Percentiles rank a stretch among this genome's conserved stretches.
Evolutionary conservation across 2,113 vertebrate genomes (phyloP).

Genomic region (Philantomba maxwellii): DNA sequence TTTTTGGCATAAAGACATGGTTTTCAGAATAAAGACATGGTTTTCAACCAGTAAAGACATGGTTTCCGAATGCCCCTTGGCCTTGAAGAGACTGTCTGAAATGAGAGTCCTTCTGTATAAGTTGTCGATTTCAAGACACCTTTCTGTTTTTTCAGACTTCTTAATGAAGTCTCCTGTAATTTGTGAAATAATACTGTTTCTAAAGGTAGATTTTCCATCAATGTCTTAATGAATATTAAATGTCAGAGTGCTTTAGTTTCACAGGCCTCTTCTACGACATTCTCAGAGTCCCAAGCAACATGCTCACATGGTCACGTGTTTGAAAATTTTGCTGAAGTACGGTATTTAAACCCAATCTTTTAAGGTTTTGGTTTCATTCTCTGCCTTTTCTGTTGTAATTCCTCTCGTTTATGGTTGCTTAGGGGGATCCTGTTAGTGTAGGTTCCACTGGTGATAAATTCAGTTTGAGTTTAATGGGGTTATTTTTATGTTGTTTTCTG

Average conservation of each 20-base stretch:
- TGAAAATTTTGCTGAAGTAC: not conserved
- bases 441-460: conserved; percentile 2
- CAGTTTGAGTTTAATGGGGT: not conserved
- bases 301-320: not conserved
- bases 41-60: not conserved
- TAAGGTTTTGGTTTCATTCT: not conserved
- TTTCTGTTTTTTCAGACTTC: not conserved
- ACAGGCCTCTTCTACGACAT: not conserved
- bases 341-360: not conserved
- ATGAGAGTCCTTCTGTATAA: not conserved
- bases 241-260: not conserved
- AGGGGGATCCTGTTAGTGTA: not conserved
- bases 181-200: not conserved
- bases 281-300: not conserved
- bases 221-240: not conserved
- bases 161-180: not conserved
- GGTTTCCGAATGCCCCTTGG: not conserved
- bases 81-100: not conserved
- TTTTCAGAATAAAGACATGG: not conserved
- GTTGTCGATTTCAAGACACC: not conserved
- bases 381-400: not conserved
- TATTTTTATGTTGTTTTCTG: conserved; percentile 15
- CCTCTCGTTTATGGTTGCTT: not conserved
- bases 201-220: not conserved
- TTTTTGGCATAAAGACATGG: not conserved